These are phyloP conservation scores for Yponomeuta plumbellus DNA, from an alignment of 2,888 invertebrate genomes.

Conservation along the genomic window DNA sequence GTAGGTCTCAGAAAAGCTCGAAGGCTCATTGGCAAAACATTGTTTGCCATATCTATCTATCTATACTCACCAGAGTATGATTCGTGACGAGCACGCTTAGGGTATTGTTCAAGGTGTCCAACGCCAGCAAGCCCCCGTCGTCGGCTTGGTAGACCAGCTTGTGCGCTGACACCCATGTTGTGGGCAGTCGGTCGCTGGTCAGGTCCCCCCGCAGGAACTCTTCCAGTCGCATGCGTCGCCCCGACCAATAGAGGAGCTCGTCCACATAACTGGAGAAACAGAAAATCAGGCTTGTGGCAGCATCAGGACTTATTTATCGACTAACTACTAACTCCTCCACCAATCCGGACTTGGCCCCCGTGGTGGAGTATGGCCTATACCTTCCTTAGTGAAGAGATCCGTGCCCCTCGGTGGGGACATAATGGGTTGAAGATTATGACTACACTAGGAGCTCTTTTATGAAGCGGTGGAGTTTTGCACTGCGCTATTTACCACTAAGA, in stretches of 20 bases:
- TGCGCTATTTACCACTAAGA: too few species aligned
- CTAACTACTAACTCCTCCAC: too few species aligned
- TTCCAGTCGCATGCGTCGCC: slow-evolving; percentile 89
- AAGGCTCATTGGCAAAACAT: too few species aligned
- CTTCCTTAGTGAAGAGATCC: too few species aligned
- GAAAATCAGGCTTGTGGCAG: background rate
- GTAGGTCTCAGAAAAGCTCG: too few species aligned
- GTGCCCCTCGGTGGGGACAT: too few species aligned
- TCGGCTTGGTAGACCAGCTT: slow-evolving; percentile 92
- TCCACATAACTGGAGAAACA: slow-evolving; percentile 83
- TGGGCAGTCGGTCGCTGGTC: slow-evolving; percentile 83
- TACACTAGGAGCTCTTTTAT: too few species aligned
- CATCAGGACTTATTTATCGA: slow-evolving; percentile 5
- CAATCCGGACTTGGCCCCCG: too few species aligned
- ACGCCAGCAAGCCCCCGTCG: slow-evolving; percentile 87
- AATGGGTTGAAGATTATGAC: too few species aligned
- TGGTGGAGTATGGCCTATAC: too few species aligned
- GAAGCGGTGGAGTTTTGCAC: too few species aligned
- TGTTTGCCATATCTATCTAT: too few species aligned
- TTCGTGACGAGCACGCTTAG: slow-evolving; percentile 89
- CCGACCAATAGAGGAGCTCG: slow-evolving; percentile 92
- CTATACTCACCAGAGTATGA: slow-evolving; percentile 85
- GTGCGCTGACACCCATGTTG: slow-evolving; percentile 88
- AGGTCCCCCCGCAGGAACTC: slow-evolving; percentile 89
- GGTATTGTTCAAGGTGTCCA: slow-evolving; percentile 87